Evolutionary conservation across 2,113 vertebrate species (phyloP), one percentile per base, ranked within the genome.

Genomic region (Thamnophis sirtalis): DNA sequence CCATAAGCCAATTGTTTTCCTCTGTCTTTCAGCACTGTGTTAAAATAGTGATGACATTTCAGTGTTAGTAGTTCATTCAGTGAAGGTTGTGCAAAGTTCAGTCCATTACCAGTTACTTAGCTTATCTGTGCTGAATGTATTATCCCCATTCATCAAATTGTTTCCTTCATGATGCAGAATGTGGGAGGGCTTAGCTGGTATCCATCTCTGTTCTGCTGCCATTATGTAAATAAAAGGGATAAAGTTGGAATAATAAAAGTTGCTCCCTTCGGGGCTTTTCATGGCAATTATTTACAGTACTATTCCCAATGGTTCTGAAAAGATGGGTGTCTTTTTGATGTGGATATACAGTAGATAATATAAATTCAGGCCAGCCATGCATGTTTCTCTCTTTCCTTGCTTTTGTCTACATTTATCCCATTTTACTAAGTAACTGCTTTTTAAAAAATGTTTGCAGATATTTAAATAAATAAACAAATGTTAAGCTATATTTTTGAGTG

Each of bases 11-110:
- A 21, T 10, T 85, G 15, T 49, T 85, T 48, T 7, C 10, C 56
- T 38, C 68, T 90, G 3, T 50, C 33, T 94, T 94, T 85, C 87
- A 87, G 54, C 24, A 58, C 43, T 24, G 54, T 88, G 91, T 38
- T 55, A 95, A 90, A 0, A 0, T 33, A 88, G 63, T 73, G 92
- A 60, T 43, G 94, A 93, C 90, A 93, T 96, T 94, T 89, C 7
- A 54, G 89, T 95, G 87, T 95, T 94, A 95, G 91, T 10, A 93
- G 24, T 92, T 93, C 93, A 93, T 93, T 95, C 93, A 87, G 56
- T 28, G 86, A 89, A 89, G 96, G 95, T 97, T 95, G 95, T 91
- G 92, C 60, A 91, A 93, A 97, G 97, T 97, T 97, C 96, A 97
- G 68, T 92, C 93, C 96, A 92, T 96, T 96, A 96, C 94, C 95